A percentile compares a stretch with the other conserved stretches of the same genome.
Conservation (phyloP, 2,113 vertebrate genomes). For the Cyprinodon brontotheroides region DNA sequence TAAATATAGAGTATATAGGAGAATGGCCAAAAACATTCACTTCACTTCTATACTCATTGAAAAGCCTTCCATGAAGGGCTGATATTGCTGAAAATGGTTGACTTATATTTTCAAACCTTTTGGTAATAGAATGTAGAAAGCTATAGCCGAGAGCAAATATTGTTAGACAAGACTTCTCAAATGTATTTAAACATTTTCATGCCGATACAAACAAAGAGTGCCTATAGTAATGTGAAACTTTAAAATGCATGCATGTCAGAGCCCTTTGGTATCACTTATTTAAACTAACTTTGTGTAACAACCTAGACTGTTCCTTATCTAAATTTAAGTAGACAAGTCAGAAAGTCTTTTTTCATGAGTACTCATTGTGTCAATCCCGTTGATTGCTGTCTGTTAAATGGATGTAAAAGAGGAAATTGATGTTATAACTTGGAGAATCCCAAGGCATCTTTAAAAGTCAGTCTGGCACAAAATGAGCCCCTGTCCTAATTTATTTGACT, state of each 20-base stretch:
- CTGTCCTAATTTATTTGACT: constrained; percentile 68
- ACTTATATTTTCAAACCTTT: too few relatives aligned
- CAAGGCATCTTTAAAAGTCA: constrained; percentile 66
- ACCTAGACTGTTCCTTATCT: too few relatives aligned
- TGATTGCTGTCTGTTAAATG: constrained; percentile 67
- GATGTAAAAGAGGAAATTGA: constrained; percentile 47
- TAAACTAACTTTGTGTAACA: neutral
- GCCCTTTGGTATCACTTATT: neutral
- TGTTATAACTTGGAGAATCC: constrained; percentile 60
- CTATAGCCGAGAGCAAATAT: too few relatives aligned
- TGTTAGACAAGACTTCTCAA: too few relatives aligned
- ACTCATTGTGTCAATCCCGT: constrained; percentile 73
- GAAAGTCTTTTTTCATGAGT: constrained; percentile 35
- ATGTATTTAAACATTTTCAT: neutral
- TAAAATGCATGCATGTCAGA: neutral
- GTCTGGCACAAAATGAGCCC: constrained; percentile 59
- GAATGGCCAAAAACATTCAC: too few relatives aligned
- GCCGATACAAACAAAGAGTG: too few relatives aligned
- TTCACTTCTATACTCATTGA: too few relatives aligned
- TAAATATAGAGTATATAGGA: too few relatives aligned
- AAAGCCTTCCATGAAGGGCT: too few relatives aligned
- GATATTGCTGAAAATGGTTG: too few relatives aligned
- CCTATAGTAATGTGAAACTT: too few relatives aligned
- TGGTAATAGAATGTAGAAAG: too few relatives aligned
- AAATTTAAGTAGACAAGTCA: constrained; percentile 12